Evolutionary conservation across 2,888 invertebrate species (phyloP).

Genomic region (Eupithecia abbreviata): DNA sequence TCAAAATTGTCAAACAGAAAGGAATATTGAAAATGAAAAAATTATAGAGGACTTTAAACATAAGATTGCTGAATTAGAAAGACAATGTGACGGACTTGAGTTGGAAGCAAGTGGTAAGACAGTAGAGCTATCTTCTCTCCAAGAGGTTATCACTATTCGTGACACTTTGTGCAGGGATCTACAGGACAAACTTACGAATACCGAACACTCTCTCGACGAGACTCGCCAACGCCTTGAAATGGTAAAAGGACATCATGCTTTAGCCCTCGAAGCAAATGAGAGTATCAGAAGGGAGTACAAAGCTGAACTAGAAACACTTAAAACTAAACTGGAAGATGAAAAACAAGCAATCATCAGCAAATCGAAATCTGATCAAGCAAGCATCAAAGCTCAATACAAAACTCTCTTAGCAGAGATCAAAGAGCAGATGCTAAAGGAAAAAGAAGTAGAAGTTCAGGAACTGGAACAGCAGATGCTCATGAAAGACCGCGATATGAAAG

Average conservation of each 20-base stretch:
- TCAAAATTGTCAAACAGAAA: conserved; percentile 28
- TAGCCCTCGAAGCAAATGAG: conserved; percentile 80
- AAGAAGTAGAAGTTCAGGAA: conserved; percentile 65
- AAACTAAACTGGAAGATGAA: conserved; percentile 77
- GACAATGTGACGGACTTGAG: conserved; percentile 69
- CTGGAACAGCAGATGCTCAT: conserved; percentile 63
- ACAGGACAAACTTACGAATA: conserved; percentile 71
- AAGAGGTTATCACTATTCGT: conserved; percentile 74
- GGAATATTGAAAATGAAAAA: conserved; percentile 28
- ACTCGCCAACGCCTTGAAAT: conserved; percentile 76
- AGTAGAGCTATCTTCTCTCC: conserved; percentile 70
- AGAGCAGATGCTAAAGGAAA: conserved; percentile 67
- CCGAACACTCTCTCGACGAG: conserved; percentile 69
- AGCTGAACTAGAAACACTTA: conserved; percentile 73
- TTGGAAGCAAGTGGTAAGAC: conserved; percentile 73
- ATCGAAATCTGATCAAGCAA: conserved; percentile 70
- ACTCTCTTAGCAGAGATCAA: conserved; percentile 65
- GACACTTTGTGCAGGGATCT: conserved; percentile 77
- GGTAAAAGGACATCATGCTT: conserved; percentile 79
- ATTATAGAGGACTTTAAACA: conserved; percentile 56
- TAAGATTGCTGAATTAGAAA: conserved; percentile 64
- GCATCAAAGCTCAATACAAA: conserved; percentile 67
- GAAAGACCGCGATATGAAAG: conserved; percentile 75
- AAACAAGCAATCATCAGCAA: conserved; percentile 68
- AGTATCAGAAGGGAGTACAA: conserved; percentile 80